A percentile compares a stretch with the other conserved stretches of the same genome.
These are phyloP conservation scores for Bombus waltoni DNA, from an alignment of 1,140 invertebrate genomes.

Conservation along the genomic window DNA sequence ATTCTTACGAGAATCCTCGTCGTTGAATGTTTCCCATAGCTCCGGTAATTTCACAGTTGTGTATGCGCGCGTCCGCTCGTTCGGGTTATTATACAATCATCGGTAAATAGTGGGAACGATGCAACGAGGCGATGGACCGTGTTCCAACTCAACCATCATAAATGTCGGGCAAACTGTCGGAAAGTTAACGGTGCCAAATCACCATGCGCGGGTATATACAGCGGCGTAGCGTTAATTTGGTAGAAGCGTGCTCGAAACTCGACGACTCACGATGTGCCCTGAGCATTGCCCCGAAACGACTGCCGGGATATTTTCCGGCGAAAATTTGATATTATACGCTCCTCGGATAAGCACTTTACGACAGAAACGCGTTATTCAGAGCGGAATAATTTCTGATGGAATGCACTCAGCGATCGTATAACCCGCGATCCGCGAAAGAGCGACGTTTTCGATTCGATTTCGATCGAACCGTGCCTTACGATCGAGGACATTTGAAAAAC, in stretches of 20 bases:
- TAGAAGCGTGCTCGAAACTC: constrained; percentile 37
- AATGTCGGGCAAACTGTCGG: constrained; percentile 60
- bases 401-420: background rate
- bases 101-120: constrained; percentile 42
- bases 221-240: constrained; percentile 30
- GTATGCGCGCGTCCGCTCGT: background rate
- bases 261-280: background rate
- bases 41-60: background rate
- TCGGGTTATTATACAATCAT: constrained; percentile 22
- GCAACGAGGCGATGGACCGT: constrained; percentile 38
- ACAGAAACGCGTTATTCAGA: constrained; percentile 2
- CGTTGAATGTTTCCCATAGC: background rate
- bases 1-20: background rate
- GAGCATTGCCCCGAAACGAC: constrained; percentile 5
- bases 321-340: constrained; percentile 15
- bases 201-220: constrained; percentile 28
- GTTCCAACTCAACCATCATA: constrained; percentile 54
- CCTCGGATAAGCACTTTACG: background rate
- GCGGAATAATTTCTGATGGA: constrained; percentile 19
- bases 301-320: background rate
- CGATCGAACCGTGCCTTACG: background rate
- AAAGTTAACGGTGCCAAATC: constrained; percentile 64
- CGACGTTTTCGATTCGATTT: background rate
- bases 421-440: background rate
- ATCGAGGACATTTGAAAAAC: background rate